Evolutionary conservation across 2,888 invertebrate species (phyloP), one percentile per base, ranked within the genome.

Genomic region (Stomorhina lunata): DNA sequence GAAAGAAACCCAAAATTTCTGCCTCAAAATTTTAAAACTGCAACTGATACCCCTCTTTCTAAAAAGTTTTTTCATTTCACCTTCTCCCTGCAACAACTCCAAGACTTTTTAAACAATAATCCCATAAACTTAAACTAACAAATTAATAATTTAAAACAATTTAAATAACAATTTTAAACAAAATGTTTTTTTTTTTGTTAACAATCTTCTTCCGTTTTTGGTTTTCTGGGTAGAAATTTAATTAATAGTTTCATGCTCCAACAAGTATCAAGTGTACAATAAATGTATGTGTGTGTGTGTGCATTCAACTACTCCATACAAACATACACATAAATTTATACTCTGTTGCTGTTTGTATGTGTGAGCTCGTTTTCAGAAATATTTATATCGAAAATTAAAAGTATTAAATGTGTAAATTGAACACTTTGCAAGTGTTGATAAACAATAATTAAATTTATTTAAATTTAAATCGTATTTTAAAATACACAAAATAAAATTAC

Each of bases 111-210:
- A n/a, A n/a, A n/a, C n/a, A n/a, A n/a, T n/a, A n/a, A n/a, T n/a
- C n/a, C n/a, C n/a, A n/a, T n/a, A n/a, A n/a, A n/a, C 12, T 45
- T 12, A n/a, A 32, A 7, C 34, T 22, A 86, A 83, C 79, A 84
- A 83, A 85, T 87, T 87, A 87, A 88, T 88, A 86, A 85, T 84
- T 87, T 85, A 87, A 81, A 84, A 84, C 61, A 84, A 86, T 85
- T 85, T 85, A 81, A 83, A 87, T 80, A 84, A 84, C 61, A 84
- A 86, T 85, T 85, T 85, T 83, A 83, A 55, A 25, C 32, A 77
- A 50, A 25, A 61, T 77, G 43, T 50, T 61, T 48, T 22, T 22
- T 29, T 45, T 50, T 17, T 20, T 2, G 10, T 45, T n/a, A 32
- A 10, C 40, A 40, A 3, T n/a, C n/a, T 17, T 43, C 32, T 34